phyloP scores from a whole-genome alignment of 2,113 vertebrate genomes.

The Notechis scutatus region DNA sequence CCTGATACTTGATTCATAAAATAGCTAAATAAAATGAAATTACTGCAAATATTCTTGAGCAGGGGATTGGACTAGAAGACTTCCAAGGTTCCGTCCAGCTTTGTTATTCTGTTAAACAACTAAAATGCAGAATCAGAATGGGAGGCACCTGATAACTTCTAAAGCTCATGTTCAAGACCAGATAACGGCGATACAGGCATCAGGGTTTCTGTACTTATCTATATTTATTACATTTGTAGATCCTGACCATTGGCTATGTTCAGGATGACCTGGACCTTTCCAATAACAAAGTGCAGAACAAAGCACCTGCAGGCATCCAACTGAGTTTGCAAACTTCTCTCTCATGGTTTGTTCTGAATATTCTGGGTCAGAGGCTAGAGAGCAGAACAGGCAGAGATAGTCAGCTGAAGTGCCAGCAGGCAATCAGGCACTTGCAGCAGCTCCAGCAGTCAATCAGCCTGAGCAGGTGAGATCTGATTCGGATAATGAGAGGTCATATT shows the following conservation, averaged over 20 bases:
- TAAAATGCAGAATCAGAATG: neutral
- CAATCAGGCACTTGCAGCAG: neutral
- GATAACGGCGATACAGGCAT: neutral
- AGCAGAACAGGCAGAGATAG: neutral
- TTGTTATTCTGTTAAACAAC: neutral
- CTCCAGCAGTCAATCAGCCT: neutral
- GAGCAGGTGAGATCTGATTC: neutral
- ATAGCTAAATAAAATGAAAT: neutral
- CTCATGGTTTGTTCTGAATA: neutral
- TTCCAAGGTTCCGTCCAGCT: fast-evolving
- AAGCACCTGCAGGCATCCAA: neutral
- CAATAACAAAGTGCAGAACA: neutral
- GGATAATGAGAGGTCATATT: neutral
- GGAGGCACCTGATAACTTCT: neutral
- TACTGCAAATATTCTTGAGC: neutral
- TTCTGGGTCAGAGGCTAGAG: neutral
- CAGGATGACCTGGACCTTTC: neutral
- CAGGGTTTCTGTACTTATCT: neutral
- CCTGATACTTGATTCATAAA: neutral
- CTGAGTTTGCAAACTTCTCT: neutral
- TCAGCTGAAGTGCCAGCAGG: neutral
- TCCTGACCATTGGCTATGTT: neutral
- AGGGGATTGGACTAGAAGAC: neutral
- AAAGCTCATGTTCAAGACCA: neutral
- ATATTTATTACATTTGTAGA: neutral